Base-by-base conservation (phyloP, 2,113 vertebrate genomes). In the Phalacrocorax aristotelis region DNA sequence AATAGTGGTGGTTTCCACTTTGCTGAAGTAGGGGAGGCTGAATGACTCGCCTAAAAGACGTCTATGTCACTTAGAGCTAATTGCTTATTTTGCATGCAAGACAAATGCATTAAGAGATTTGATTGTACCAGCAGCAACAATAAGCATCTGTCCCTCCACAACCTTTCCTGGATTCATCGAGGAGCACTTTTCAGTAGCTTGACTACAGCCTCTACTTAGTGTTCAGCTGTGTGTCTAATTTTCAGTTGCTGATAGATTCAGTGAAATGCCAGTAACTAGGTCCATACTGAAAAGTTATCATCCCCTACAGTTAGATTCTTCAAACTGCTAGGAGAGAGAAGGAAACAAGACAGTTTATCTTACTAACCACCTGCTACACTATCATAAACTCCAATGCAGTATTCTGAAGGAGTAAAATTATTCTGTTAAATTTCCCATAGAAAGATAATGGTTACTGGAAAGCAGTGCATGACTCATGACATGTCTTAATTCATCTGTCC, bases 381-480 rank as follows among this genome's bases (percentile, higher is more conserved):
- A 76, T 89, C 4, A 2, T 16, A 58, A 87, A 44, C 84, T 80
- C 65, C 75, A 58, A 2, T 23, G 75, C 0, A 7, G 58, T 80
- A 38, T 70, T 88, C 74, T 4, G 48, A 77, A 78, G 69, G 54
- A 93, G 71, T 55, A 48, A 77, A 90, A 90, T 68, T 1, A 55
- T 89, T 75, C n/a, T 48, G 64, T 74, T 90, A 77, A 66, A 93
- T 91, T 95, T 96, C 97, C 94, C 9, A 13, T 77, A 95, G 94
- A 89, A 93, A 84, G 95, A 96, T 79, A 83, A 87, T 97, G 42
- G 30, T 64, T 49, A 95, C 26, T 93, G 91, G 94, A 92, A 90
- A 84, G 83, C 58, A 58, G 19, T 27, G 85, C 89, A 69, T 93
- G 94, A 96, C 91, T 96, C 94, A 94, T 80, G 94, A 57, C 70